A percentile compares a stretch with the other conserved stretches of the same genome.
phyloP scores from a whole-genome alignment of 2,888 invertebrate species.

The Lycaena phlaeas region DNA sequence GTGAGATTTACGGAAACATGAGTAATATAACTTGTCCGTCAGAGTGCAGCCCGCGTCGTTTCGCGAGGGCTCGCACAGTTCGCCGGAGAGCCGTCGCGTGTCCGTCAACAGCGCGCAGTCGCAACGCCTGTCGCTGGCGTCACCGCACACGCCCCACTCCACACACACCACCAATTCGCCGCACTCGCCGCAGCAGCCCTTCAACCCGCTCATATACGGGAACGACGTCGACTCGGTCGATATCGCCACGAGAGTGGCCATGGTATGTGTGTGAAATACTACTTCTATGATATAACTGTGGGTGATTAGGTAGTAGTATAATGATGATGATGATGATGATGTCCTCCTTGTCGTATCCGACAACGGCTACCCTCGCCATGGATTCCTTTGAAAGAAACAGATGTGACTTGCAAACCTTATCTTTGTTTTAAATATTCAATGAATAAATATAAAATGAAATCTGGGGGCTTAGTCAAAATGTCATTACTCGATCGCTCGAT shows the following conservation, averaged over 20 bases:
- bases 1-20: no score
- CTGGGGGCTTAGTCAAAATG: no score
- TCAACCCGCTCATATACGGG: slow-evolving; percentile 93
- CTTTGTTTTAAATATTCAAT: no score
- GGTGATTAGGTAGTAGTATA: no score
- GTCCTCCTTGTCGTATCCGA: no score
- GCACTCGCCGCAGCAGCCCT: slow-evolving; percentile 58
- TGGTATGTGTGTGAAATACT: slow-evolving; percentile 85
- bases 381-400: no score
- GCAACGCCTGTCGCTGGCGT: slow-evolving; percentile 26
- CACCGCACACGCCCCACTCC: slow-evolving; percentile 33
- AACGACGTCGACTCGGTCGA: slow-evolving; percentile 98
- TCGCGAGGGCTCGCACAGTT: slow-evolving; percentile 47
- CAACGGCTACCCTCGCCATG: no score
- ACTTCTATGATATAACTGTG: no score
- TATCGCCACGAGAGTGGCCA: slow-evolving; percentile 96
- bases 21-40: neutral
- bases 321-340: no score
- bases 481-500: no score
- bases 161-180: slow-evolving; percentile 23
- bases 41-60: slow-evolving; percentile 48
- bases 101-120: slow-evolving; percentile 35
- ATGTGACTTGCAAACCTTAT: no score
- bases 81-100: slow-evolving; percentile 56
- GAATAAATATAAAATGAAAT: no score